Evolutionary conservation across 2,113 vertebrate species (phyloP).

Genomic region (Peromyscus polionotus): DNA sequence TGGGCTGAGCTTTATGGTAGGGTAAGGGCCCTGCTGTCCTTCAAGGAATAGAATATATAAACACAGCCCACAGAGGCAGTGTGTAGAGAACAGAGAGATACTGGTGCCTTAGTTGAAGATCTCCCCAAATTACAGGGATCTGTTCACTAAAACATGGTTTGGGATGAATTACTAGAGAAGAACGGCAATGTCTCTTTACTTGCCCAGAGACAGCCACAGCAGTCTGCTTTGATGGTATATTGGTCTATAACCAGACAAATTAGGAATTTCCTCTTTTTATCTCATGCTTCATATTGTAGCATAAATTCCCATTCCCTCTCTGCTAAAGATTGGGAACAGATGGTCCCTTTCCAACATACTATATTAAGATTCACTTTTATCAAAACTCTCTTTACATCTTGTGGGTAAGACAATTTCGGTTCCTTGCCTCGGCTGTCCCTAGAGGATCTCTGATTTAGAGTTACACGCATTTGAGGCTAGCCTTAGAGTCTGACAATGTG

Average conservation of each 20-base stretch:
- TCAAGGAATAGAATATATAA: neutral
- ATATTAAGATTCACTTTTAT: conserved; percentile 39
- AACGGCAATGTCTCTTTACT: neutral
- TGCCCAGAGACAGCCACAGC: neutral
- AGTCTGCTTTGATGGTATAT: neutral
- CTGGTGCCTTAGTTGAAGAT: neutral
- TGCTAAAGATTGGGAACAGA: conserved; percentile 54
- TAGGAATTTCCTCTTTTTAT: conserved; percentile 48
- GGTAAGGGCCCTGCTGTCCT: neutral
- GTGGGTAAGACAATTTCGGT: neutral
- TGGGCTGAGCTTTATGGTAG: neutral
- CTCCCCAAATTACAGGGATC: neutral
- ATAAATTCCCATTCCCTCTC: conserved; percentile 8
- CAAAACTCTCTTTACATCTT: neutral
- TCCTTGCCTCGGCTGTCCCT: neutral
- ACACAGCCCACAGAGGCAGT: neutral
- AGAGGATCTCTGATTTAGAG: neutral
- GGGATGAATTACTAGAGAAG: neutral
- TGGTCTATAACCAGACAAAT: conserved; percentile 32
- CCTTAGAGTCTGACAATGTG: neutral
- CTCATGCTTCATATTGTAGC: neutral
- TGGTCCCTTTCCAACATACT: conserved; percentile 10
- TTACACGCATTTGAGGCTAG: neutral
- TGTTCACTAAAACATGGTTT: neutral
- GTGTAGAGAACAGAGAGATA: rapidly evolving